Conservation (phyloP, 2,888 invertebrate genomes). For the Euplagia quadripunctaria region DNA sequence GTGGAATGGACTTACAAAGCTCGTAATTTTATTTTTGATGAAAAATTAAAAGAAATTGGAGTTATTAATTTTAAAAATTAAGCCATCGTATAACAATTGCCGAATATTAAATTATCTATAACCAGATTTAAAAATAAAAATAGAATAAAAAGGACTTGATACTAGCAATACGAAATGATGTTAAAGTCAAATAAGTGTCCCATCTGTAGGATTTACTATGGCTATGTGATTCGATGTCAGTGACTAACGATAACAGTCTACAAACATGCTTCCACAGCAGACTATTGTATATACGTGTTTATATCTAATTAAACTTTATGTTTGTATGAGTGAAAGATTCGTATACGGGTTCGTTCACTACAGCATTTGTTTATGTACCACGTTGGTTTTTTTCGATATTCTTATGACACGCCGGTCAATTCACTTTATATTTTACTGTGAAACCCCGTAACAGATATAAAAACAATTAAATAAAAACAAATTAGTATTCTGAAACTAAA, state of each 20-base stretch:
- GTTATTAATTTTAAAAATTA: too few relatives aligned
- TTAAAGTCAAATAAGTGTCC: constrained; percentile 50
- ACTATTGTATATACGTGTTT: constrained; percentile 44
- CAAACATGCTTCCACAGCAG: constrained; percentile 65
- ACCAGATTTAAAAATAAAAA: too few relatives aligned
- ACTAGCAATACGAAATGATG: background rate
- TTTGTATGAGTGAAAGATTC: constrained; percentile 38
- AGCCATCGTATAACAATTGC: too few relatives aligned
- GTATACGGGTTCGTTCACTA: constrained; percentile 50
- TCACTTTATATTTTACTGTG: background rate
- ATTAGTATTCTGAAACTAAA: background rate
- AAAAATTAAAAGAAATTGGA: too few relatives aligned
- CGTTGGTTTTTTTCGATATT: background rate
- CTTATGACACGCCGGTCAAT: background rate
- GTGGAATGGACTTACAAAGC: too few relatives aligned
- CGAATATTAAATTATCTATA: too few relatives aligned
- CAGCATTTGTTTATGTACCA: constrained; percentile 38
- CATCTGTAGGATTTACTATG: constrained; percentile 65
- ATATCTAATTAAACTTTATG: constrained; percentile 35
- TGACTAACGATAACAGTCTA: constrained; percentile 72
- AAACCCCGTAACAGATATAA: background rate
- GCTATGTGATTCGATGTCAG: constrained; percentile 72
- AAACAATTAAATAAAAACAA: background rate
- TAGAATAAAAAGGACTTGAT: too few relatives aligned
- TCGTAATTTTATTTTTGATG: too few relatives aligned